Evolutionary conservation across 2,797 vertebrate genomes (phyloP), one percentile per base, ranked within the genome.

Genomic region (Rhinophrynus dorsalis): DNA sequence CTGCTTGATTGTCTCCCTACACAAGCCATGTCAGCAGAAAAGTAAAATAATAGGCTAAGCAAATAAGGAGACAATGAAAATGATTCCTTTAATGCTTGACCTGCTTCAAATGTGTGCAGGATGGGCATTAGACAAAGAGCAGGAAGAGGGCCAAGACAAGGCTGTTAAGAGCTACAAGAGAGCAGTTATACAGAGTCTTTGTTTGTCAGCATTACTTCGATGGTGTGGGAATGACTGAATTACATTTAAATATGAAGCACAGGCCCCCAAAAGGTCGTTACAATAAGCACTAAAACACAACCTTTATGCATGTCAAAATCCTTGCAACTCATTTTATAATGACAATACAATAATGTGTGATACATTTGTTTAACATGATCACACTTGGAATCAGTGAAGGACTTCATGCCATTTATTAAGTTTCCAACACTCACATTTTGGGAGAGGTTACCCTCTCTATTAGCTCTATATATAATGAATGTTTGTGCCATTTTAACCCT

Each of bases 31-130:
- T 69, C 67, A 69, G 67, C 58, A 61, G 48, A 54, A 69, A 67
- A 57, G 21, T 24, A 60, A 42, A 44, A 52, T 27, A 71, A 48
- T 26, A 56, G 51, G 30, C 9, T 55, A 50, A 64, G 44, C 60
- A 71, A 71, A 71, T 64, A 64, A 29, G 27, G 29, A 50, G 55
- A 72, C 60, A 72, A 64, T 72, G 42, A 50, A 50, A 50, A 29
- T 29, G 40, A 29, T 45, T 64, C 26, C 68, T 63, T 58, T 72
- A 64, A 72, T 72, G 68, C 33, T 72, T 72, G 68, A 72, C 68
- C 60, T 72, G 60, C 44, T 72, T 17, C 60, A 38, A 58, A 64
- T 64, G 51, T 72, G 32, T 57, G 61, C 60, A 57, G 42, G 52
- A 32, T 23, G 10, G 37, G 17, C 33, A 72, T 64, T 57, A 64